Conservation (phyloP, 2,113 vertebrate genomes). For the Zosterops lateralis region DNA sequence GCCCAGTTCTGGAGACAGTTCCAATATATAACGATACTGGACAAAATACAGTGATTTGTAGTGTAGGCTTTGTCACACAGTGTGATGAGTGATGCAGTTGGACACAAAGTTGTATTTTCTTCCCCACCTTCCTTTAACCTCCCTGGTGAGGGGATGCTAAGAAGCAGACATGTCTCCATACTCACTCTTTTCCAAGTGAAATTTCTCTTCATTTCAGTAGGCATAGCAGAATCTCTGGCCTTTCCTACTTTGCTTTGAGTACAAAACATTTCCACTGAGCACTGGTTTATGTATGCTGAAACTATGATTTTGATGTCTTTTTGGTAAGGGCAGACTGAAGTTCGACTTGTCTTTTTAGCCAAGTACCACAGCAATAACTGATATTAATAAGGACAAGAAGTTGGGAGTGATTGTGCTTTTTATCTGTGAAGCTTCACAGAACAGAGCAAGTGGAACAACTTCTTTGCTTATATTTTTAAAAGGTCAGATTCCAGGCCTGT, state of each 20-base stretch:
- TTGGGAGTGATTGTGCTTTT: slow-evolving; percentile 22
- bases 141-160: not conserved
- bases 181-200: not conserved
- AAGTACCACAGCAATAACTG: slow-evolving; percentile 13
- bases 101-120: not conserved
- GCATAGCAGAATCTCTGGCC: not conserved
- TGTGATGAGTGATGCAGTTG: not conserved
- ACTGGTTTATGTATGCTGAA: not conserved
- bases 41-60: not conserved
- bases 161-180: not conserved
- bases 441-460: slow-evolving; percentile 24
- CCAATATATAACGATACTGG: not conserved
- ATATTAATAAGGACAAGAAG: slow-evolving; percentile 41
- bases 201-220: not conserved
- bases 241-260: not conserved
- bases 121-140: not conserved
- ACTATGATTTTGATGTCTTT: slow-evolving; percentile 1
- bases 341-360: not conserved
- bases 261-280: not conserved
- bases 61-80: not conserved
- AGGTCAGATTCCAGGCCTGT: slow-evolving; percentile 52
- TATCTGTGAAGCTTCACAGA: slow-evolving; percentile 43
- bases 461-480: slow-evolving; percentile 54
- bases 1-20: not conserved
- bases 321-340: not conserved